A percentile compares a stretch with the other conserved stretches of the same genome.
Conservation (phyloP, 2,113 vertebrate species). For the Phalacrocorax aristotelis region DNA sequence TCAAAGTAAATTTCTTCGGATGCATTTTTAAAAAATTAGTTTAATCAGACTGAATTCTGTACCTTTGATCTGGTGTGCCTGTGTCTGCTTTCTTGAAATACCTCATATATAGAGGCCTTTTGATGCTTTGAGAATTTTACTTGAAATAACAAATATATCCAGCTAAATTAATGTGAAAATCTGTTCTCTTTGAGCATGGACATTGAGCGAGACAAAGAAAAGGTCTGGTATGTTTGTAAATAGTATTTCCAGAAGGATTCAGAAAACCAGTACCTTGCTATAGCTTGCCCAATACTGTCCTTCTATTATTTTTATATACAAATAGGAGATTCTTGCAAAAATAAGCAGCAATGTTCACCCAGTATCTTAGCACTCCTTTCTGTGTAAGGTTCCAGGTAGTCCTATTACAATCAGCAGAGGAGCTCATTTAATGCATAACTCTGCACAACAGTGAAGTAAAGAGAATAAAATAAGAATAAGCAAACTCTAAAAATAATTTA, state of each 20-base stretch:
- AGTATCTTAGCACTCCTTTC: background rate
- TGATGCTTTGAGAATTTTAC: slow-evolving; percentile 18
- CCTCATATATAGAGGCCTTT: background rate
- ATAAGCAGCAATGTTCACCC: background rate
- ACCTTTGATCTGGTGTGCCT: slow-evolving; percentile 40
- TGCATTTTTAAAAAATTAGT: slow-evolving; percentile 37
- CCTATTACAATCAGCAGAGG: background rate
- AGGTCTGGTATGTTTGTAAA: background rate
- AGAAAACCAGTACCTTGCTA: background rate
- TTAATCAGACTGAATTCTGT: slow-evolving; percentile 13
- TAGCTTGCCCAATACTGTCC: background rate
- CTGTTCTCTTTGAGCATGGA: background rate
- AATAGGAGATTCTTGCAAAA: background rate
- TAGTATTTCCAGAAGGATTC: background rate
- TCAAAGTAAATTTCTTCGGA: background rate
- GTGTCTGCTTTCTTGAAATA: slow-evolving; percentile 36
- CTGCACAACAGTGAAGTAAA: background rate
- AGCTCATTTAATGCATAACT: background rate
- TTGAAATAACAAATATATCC: slow-evolving; percentile 15
- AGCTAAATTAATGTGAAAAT: slow-evolving; percentile 21
- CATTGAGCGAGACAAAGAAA: background rate
- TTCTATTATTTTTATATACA: background rate
- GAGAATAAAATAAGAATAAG: background rate
- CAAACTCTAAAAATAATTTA: background rate
- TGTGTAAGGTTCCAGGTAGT: background rate